phyloP scores from a whole-genome alignment of 2,113 vertebrate species.

The Puntigrus tetrazona region DNA sequence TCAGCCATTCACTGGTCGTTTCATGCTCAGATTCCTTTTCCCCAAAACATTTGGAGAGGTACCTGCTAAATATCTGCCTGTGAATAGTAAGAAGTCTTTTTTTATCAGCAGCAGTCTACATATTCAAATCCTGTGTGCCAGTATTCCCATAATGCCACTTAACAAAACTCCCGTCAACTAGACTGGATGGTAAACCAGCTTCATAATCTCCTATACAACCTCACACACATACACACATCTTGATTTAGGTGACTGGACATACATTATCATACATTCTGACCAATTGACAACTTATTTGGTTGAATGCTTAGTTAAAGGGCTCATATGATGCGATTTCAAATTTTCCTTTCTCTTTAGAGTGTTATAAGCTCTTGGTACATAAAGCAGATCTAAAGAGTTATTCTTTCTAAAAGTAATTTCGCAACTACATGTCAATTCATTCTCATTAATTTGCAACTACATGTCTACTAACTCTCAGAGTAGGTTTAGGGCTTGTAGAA shows the following conservation, averaged over 20 bases:
- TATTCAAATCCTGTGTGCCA: too few relatives aligned
- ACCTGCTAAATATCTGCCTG: conserved; percentile 75
- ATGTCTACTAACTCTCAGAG: too few relatives aligned
- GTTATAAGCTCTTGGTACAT: too few relatives aligned
- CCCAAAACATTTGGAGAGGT: conserved; percentile 82
- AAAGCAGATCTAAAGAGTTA: too few relatives aligned
- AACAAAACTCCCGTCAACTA: background rate
- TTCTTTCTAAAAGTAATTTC: too few relatives aligned
- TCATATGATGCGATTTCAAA: too few relatives aligned
- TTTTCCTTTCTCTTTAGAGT: too few relatives aligned
- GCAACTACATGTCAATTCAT: too few relatives aligned
- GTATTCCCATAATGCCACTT: too few relatives aligned
- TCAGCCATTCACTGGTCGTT: conserved; percentile 73
- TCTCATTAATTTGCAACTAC: too few relatives aligned
- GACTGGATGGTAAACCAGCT: background rate
- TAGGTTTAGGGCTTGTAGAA: too few relatives aligned
- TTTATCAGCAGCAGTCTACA: conserved; percentile 5
- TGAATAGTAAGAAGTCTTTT: conserved; percentile 14
- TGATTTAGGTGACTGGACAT: too few relatives aligned
- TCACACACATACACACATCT: background rate
- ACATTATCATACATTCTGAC: background rate
- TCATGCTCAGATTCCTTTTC: conserved; percentile 66
- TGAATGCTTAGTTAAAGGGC: background rate
- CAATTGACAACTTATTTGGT: background rate
- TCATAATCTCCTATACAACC: background rate